Percentiles rank a stretch among this genome's conserved stretches.
phyloP scores from a whole-genome alignment of 2,797 vertebrate species.

The Epinephelus awoara region DNA sequence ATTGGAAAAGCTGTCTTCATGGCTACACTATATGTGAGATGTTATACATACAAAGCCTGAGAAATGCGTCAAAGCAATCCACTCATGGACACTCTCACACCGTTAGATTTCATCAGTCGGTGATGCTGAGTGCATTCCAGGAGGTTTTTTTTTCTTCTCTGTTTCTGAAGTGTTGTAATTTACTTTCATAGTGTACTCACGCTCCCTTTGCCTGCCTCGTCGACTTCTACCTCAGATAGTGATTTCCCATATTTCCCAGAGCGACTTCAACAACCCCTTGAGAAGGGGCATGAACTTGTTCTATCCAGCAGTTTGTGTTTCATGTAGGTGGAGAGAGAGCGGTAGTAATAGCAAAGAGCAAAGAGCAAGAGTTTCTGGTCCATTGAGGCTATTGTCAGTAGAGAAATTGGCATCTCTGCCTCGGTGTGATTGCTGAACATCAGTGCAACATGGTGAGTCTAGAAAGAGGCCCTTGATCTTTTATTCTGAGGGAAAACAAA shows the following conservation, averaged over 20 bases:
- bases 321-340: constrained; percentile 52
- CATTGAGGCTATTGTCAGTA: constrained; percentile 61
- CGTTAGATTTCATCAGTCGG: constrained; percentile 28
- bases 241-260: constrained; percentile 69
- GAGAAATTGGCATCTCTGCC: constrained; percentile 57
- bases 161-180: constrained; percentile 50
- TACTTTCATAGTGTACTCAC: constrained; percentile 52
- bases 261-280: constrained; percentile 53
- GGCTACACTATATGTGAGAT: constrained; percentile 4
- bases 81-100: constrained; percentile 2
- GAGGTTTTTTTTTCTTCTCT: not conserved
- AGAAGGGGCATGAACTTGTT: constrained; percentile 62
- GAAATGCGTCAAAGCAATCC: constrained; percentile 23
- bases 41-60: constrained; percentile 15
- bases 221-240: constrained; percentile 56
- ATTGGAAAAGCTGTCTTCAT: constrained; percentile 20
- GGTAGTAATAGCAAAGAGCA: constrained; percentile 63
- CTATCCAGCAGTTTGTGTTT: constrained; percentile 62
- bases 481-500: constrained; percentile 69
- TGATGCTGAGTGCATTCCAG: constrained; percentile 32
- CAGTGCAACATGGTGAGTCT: constrained; percentile 50
- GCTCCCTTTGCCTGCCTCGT: constrained; percentile 44
- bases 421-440: constrained; percentile 67
- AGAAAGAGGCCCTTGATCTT: constrained; percentile 66
- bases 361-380: constrained; percentile 64